These are phyloP conservation scores for Orchestes rusci DNA, from an alignment of 2,888 invertebrate genomes.

Conservation along the genomic window DNA sequence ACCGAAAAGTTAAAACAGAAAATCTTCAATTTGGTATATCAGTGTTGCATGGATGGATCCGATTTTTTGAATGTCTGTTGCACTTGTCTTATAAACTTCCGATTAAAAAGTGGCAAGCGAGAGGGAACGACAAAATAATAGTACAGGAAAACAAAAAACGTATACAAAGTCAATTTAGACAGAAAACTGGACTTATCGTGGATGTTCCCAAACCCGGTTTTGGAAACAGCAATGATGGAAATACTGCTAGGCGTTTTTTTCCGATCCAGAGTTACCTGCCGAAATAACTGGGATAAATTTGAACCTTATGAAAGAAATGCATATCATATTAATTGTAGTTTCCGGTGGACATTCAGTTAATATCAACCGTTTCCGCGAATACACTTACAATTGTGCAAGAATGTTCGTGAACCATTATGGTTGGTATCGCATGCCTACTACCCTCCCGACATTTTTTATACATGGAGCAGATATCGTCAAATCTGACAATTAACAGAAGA, in stretches of 20 bases:
- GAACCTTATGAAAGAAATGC: slow-evolving; percentile 8
- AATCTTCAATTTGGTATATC: slow-evolving; percentile 18
- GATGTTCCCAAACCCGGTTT: slow-evolving; percentile 12
- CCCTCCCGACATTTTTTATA: slow-evolving; percentile 3
- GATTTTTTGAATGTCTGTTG: slow-evolving; percentile 16
- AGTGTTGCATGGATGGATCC: slow-evolving; percentile 15
- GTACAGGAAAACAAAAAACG: slow-evolving; percentile 4
- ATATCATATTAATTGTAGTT: slow-evolving; percentile 7
- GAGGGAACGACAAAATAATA: slow-evolving; percentile 12
- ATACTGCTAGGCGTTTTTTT: slow-evolving; percentile 15
- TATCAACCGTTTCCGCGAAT: no score
- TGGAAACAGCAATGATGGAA: slow-evolving; percentile 15
- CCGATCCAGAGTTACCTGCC: background rate
- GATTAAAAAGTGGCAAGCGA: slow-evolving; percentile 16
- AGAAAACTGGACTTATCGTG: slow-evolving; percentile 11
- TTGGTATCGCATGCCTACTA: slow-evolving; percentile 8
- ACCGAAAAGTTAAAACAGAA: no score
- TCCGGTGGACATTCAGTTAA: no score
- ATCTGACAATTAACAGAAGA: slow-evolving; percentile 7
- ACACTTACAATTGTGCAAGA: no score
- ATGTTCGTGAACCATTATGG: slow-evolving; percentile 3
- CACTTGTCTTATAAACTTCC: slow-evolving; percentile 16
- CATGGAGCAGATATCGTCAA: slow-evolving; percentile 6
- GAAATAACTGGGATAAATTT: slow-evolving; percentile 4
- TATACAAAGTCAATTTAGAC: slow-evolving; percentile 6